Evolutionary conservation across 2,797 vertebrate species (phyloP).

Genomic region (Onychomys leucogaster): DNA sequence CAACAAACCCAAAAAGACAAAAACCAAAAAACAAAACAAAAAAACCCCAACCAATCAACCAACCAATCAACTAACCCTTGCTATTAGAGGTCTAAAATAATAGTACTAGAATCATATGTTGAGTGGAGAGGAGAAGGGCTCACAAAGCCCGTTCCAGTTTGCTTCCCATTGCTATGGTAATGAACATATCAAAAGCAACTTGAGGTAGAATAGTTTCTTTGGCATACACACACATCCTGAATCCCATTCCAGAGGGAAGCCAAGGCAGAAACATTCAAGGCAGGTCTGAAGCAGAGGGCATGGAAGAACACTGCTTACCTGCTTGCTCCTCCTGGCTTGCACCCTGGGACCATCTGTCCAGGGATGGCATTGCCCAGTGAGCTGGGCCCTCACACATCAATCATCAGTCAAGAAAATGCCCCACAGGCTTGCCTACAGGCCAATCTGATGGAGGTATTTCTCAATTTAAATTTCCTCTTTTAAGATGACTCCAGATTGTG

Average conservation of each 20-base stretch:
- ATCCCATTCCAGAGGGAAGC: neutral
- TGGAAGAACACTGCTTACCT: neutral
- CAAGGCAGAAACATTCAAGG: neutral
- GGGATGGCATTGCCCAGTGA: neutral
- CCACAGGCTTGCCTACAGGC: neutral
- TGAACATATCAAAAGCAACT: too few species aligned
- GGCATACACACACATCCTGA: neutral
- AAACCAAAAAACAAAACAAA: neutral
- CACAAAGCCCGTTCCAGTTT: neutral
- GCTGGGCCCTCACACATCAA: too few species aligned
- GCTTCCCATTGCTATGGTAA: neutral
- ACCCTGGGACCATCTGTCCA: neutral
- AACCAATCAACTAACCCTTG: slow-evolving; percentile 4
- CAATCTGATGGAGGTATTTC: neutral
- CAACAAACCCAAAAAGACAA: neutral
- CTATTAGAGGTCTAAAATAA: neutral
- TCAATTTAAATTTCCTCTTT: neutral
- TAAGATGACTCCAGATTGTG: neutral
- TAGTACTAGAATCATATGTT: neutral
- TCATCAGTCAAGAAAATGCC: neutral
- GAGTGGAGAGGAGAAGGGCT: neutral
- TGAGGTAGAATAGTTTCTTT: neutral
- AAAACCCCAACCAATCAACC: neutral
- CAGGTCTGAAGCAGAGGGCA: neutral
- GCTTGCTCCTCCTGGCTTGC: neutral